Percentiles rank a stretch among this genome's conserved stretches.
These are phyloP conservation scores for Erannis defoliaria DNA, from an alignment of 2,888 invertebrate species.

Conservation along the genomic window DNA sequence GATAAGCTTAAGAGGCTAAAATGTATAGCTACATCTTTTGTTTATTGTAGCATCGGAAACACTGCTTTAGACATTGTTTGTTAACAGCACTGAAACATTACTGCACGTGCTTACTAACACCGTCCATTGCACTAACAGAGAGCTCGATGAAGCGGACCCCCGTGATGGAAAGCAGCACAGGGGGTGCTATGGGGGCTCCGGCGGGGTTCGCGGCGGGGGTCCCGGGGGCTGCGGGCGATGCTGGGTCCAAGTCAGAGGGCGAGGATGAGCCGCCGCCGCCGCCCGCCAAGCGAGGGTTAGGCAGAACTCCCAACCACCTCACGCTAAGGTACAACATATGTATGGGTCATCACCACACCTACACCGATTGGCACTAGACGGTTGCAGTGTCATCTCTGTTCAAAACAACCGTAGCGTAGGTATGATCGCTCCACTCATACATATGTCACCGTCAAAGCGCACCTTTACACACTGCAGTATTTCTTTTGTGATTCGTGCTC, in stretches of 20 bases:
- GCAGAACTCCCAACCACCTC: conserved; percentile 97
- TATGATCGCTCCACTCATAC: conserved; percentile 75
- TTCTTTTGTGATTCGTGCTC: conserved; percentile 1
- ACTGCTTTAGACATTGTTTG: background rate
- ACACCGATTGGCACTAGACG: conserved; percentile 47
- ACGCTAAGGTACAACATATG: conserved; percentile 90
- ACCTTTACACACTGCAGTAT: conserved; percentile 30
- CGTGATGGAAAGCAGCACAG: conserved; percentile 57
- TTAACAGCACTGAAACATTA: background rate
- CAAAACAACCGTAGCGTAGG: conserved; percentile 66
- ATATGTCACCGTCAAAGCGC: conserved; percentile 61
- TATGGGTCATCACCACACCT: conserved; percentile 71
- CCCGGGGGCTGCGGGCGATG: conserved; percentile 57
- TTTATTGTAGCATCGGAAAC: too few species aligned
- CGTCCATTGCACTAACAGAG: conserved; percentile 55
- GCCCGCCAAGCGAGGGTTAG: conserved; percentile 89
- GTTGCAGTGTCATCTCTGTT: conserved; percentile 21
- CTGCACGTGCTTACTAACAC: conserved; percentile 28
- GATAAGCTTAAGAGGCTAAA: too few species aligned
- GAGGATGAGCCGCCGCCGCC: conserved; percentile 92
- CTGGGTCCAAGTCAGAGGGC: conserved; percentile 94
- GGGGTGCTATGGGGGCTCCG: background rate
- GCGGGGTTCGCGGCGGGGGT: background rate
- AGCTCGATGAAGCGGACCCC: conserved; percentile 58
- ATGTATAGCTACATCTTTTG: too few species aligned